Base-by-base conservation (phyloP, 2,797 vertebrate species). In the Eulemur albifrons region DNA sequence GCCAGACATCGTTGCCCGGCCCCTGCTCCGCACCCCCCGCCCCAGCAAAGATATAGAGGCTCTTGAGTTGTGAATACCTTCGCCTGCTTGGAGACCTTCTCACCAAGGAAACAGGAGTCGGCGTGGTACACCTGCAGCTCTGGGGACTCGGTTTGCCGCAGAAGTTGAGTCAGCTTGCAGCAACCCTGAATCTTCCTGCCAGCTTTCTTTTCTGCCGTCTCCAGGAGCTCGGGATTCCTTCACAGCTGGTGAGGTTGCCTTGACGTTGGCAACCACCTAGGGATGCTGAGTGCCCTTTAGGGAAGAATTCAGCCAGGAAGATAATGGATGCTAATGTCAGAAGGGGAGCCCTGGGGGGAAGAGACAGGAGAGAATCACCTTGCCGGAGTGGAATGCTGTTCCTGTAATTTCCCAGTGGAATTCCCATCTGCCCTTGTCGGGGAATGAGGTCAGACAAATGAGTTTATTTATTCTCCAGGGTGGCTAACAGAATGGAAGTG, bases 381-480 rank as follows among this genome's bases (percentile, higher is more conserved):
- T 59, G 85, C n/a, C n/a, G 72, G 65, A 77, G 61, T 25, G 11
- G 7, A 93, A 35, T 14, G 35, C 72, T 54, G 67, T 63, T 80
- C 69, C 86, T 88, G 20, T 85, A 77, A 96, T 97, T 97, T 97
- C 94, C 93, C 96, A 0, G 0, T 54, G 67, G 95, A 97, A 83
- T 76, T 82, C 18, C 27, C 0, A 80, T 79, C 83, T 90, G 76
- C 89, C 88, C 87, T 95, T 92, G 83, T 63, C 1, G 0, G 88
- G 72, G 86, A 96, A 94, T 17, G 89, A 96, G 96, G 96, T 97
- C 86, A 92, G 73, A 93, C 72, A 88, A 50, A 92, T 70, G 76
- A 95, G 61, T 94, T 87, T 94, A 72, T 97, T 95, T 96, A 57
- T 92, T 93, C 95, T 97, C 97, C 3, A 27, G 83, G 80, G 96